Evolutionary conservation across 2,888 invertebrate species (phyloP), one percentile per base, ranked within the genome.

Genomic region (Theretra japonica): DNA sequence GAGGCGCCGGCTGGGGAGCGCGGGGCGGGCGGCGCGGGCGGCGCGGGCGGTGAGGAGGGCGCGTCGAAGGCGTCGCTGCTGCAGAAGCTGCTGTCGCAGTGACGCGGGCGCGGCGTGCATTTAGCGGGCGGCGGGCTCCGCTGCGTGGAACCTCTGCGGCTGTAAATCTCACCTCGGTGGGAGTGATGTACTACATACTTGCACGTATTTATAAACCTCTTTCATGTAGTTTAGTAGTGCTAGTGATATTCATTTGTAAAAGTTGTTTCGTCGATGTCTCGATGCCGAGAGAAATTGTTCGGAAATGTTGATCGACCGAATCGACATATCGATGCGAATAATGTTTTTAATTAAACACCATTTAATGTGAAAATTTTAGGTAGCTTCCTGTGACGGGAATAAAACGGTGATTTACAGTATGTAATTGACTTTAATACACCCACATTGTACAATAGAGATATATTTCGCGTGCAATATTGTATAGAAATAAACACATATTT

Each of bases 31-130:
- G 73, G 83, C 76, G 71, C 58, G 69, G 70, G 41, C 74, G 69
- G 73, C 53, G 82, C 74, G 79, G 78, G 79, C 76, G 81, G 59
- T 75, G 77, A 73, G 73, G 79, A 81, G 78, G 80, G 85, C 77
- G 80, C 82, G 72, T 79, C 96, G 93, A 96, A 96, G 90, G 97
- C 97, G 83, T 97, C 97, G 88, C 95, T 98, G 90, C 95, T 98
- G 85, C 97, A 97, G 95, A 97, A 98, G 94, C 95, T 98, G 88
- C 95, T 98, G 88, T 97, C 97, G 83, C 97, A 98, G 95, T 96
- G 96, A 96, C 77, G 73, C 75, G 74, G 73, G 76, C 70, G 71
- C 79, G 71, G 77, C 80, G 86, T 91, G 92, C 92, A 92, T 92
- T 92, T 92, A 92, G 41, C 11, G 11, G 41, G 41, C 41, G 41